Conservation (phyloP, 2,888 invertebrate species). For the Mesochorus sp. region DNA sequence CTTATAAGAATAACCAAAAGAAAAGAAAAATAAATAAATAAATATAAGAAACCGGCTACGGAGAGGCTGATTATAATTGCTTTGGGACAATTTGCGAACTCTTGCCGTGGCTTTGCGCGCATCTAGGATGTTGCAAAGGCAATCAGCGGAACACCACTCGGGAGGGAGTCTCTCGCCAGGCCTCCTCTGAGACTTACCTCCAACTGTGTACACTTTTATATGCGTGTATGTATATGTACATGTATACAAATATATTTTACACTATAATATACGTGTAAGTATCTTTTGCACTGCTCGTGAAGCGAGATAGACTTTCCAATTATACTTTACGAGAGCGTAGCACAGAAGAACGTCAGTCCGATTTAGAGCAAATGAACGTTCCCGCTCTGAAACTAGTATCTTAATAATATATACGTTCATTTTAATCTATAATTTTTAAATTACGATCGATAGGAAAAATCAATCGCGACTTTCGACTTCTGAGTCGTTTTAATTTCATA, state of each 20-base stretch:
- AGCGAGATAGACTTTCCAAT: conserved; percentile 60
- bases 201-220: neutral
- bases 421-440: neutral
- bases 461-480: no score
- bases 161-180: conserved; percentile 8
- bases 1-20: conserved; percentile 10
- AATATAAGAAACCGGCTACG: neutral
- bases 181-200: conserved; percentile 8
- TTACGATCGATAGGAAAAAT: neutral
- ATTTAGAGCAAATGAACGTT: conserved; percentile 56
- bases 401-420: neutral
- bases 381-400: conserved; percentile 30
- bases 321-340: conserved; percentile 57
- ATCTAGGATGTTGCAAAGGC: conserved; percentile 64
- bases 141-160: conserved; percentile 56
- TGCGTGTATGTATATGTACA: neutral
- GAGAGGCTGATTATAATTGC: conserved; percentile 51
- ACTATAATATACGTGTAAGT: neutral
- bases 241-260: neutral
- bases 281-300: conserved; percentile 22
- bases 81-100: conserved; percentile 57
- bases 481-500: no score
- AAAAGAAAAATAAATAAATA: neutral
- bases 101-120: conserved; percentile 39
- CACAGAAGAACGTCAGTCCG: conserved; percentile 24